Conservation (phyloP, 2,113 vertebrate species). For the Syrmaticus mikado region DNA sequence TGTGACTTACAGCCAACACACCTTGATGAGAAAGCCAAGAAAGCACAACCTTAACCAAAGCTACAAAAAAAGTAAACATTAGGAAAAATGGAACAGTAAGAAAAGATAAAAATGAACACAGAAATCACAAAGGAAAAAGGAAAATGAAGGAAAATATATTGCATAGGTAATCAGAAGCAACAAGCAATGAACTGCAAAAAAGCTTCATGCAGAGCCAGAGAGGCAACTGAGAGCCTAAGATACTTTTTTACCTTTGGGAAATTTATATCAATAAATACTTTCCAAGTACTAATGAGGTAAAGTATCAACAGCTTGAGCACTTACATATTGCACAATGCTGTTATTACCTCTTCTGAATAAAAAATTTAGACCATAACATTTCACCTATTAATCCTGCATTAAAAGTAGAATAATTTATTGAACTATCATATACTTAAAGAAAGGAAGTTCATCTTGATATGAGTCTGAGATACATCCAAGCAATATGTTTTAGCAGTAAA, state of each 20-base stretch:
- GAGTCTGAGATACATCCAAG: not conserved
- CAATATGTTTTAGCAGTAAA: not conserved
- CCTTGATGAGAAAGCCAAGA: not conserved
- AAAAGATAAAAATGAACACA: not conserved
- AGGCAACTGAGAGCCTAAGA: not conserved
- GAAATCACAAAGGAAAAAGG: not conserved
- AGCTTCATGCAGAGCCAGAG: not conserved
- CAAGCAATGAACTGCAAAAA: not conserved
- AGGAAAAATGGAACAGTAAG: not conserved
- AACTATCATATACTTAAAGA: not conserved
- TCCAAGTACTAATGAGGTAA: not conserved
- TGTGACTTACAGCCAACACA: not conserved
- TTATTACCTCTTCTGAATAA: not conserved
- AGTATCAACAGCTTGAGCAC: not conserved
- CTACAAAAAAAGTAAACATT: not conserved
- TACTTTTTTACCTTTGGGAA: not conserved
- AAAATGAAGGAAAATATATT: not conserved
- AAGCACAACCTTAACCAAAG: not conserved
- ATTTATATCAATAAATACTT: not conserved
- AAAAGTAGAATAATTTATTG: not conserved
- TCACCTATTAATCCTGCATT: not conserved
- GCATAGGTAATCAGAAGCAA: not conserved
- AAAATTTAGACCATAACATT: not conserved
- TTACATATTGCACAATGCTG: not conserved
- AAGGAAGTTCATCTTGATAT: not conserved